Percentiles rank a stretch among this genome's conserved stretches.
These are phyloP conservation scores for Heliothis peltigera DNA, from an alignment of 2,888 invertebrate species.

Conservation along the genomic window DNA sequence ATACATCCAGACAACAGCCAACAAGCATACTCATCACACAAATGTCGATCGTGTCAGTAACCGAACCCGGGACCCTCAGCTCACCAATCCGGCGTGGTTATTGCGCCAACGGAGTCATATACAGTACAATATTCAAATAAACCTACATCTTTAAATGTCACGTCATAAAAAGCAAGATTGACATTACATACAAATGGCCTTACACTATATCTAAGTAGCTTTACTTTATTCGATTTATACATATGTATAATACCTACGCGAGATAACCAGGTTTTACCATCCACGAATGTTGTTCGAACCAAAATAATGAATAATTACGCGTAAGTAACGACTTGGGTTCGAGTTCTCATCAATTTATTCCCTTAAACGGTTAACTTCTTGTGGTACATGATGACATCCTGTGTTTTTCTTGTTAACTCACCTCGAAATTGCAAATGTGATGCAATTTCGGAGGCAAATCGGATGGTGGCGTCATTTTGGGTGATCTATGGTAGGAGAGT, in stretches of 20 bases:
- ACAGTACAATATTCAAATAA: not conserved
- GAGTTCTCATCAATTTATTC: constrained; percentile 43
- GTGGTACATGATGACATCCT: constrained; percentile 44
- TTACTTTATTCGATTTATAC: constrained; percentile 26
- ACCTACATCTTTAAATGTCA: not conserved
- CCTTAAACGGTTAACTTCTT: constrained; percentile 46
- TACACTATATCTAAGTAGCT: constrained; percentile 5
- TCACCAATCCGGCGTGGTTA: too few species aligned
- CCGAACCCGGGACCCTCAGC: too few species aligned
- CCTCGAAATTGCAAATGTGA: constrained; percentile 14
- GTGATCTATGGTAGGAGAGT: not conserved
- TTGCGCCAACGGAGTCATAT: too few species aligned
- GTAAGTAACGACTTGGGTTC: constrained; percentile 34
- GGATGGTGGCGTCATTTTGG: not conserved
- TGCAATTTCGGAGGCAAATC: constrained; percentile 6
- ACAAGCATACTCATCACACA: too few species aligned
- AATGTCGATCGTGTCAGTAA: too few species aligned
- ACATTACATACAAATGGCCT: not conserved
- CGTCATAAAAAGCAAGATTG: not conserved
- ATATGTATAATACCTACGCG: constrained; percentile 6
- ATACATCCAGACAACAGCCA: too few species aligned
- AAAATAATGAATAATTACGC: constrained; percentile 54
- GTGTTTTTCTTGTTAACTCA: constrained; percentile 40
- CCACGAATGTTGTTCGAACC: constrained; percentile 44
- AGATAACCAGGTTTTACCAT: constrained; percentile 31